Percentiles rank a stretch among this genome's conserved stretches.
phyloP scores from a whole-genome alignment of 2,113 vertebrate genomes.

The Melanerpes aurifrons region DNA sequence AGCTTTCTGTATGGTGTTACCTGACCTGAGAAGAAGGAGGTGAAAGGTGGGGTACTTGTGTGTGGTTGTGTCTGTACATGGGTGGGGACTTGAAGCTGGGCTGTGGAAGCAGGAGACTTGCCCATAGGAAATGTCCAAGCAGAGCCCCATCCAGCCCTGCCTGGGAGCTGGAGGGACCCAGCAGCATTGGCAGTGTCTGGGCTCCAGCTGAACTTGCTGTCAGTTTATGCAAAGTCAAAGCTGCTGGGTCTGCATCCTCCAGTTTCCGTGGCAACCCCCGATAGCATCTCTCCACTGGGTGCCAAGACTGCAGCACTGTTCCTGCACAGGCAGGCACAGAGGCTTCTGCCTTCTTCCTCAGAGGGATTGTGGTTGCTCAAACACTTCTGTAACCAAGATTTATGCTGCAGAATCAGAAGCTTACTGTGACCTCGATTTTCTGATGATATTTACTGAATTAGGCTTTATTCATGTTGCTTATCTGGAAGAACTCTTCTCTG shows the following conservation, averaged over 20 bases:
- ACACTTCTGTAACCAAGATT: not conserved
- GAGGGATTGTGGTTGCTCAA: not conserved
- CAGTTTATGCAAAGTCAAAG: conserved; percentile 10
- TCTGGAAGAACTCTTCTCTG: not conserved
- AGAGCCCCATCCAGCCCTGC: not conserved
- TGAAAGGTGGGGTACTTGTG: fast-evolving
- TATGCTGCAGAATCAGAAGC: not conserved
- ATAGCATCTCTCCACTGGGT: not conserved
- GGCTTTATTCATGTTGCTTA: not conserved
- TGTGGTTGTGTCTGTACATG: fast-evolving
- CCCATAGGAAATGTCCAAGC: not conserved
- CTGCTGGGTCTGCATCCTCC: conserved; percentile 25
- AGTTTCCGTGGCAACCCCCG: conserved; percentile 23
- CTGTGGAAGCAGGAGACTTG: not conserved
- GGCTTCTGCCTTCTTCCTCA: not conserved
- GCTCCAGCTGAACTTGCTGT: conserved; percentile 5
- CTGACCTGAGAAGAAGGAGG: not conserved
- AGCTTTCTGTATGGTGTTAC: fast-evolving
- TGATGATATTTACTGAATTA: not conserved
- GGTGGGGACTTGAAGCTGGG: not conserved
- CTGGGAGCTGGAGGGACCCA: not conserved
- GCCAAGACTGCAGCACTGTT: conserved; percentile 28
- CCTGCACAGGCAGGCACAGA: not conserved
- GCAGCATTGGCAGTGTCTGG: not conserved
- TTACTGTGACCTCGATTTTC: not conserved